Base-by-base conservation (phyloP, 2,888 invertebrate genomes). In the Phragmatobia fuliginosa region DNA sequence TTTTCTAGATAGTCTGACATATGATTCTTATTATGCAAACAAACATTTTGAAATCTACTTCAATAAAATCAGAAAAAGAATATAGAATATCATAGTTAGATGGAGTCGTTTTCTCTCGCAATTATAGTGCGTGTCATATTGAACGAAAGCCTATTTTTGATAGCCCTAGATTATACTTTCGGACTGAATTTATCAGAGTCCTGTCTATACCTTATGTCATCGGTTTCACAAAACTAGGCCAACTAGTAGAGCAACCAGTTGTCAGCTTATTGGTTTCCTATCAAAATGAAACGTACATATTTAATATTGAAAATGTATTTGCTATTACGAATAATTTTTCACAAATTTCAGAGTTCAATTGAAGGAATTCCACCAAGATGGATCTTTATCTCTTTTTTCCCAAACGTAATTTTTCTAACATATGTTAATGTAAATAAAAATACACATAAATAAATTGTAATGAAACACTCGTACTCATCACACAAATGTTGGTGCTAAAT, bases 201-300 rank as follows among this genome's bases (percentile, higher is more conserved):
- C 87, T 83, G 83, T 77, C 76, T 80, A 78, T 75, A 80, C 80
- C 82, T 88, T 88, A 89, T 89, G 86, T 88, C 88, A 89, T 86
- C 85, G 85, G 76, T 85, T 85, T 85, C 83, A 84, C 83, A 82
- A 85, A 85, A 81, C 85, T 84, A 68, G 84, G 86, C 69, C 81
- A 82, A 75, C 79, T 79, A 75, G 77, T 76, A 82, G 72, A 72
- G 72, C 75, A 63, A 74, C 77, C 71, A 74, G 74, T 69, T 70
- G 77, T 69, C 66, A 45, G 70, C 66, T 79, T 71, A 67, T 77
- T 73, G 79, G 75, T 82, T 83, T 82, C 75, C 79, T 73, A 73
- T 78, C 75, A 73, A 63, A 75, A 76, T 75, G 63, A 80, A 76
- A 21, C 70, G 25, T 66, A 69, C 70, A 67, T 74, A 74, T 69